Base-by-base conservation (phyloP, 1,140 invertebrate species). In the Ceratina calcarata region DNA sequence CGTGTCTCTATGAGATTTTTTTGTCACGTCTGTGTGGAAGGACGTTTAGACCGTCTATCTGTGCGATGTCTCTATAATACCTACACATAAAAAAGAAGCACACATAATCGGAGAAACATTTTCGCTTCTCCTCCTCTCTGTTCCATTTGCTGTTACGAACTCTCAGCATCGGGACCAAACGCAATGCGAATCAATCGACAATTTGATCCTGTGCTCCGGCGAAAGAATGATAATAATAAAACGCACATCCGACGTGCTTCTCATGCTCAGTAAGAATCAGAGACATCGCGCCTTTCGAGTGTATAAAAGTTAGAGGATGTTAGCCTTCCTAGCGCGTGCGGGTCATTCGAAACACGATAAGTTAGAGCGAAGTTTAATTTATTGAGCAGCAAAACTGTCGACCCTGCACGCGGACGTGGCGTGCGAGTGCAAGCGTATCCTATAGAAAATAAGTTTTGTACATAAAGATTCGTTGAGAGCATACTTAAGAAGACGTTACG, bases 1-100 rank as follows among this genome's bases (percentile, higher is more conserved):
- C 92, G 89, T 92, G 88, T 92, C 87, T 91, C 84, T 92, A 89
- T 90, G 91, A 92, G 88, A 91, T 91, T 91, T 91, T 91, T 87
- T 80, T 87, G 89, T 89, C 87, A 84, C 81, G 84, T 84, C 68
- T 51, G 58, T n/a, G 51, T 76, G 71, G 24, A 62, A 68, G 67
- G 83, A 81, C 53, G 66, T 78, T 69, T 75, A 74, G 79, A 82
- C 78, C 78, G 80, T 83, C 82, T 87, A 49, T 81, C 22, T 76
- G 78, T 77, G 82, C 84, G 86, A 88, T 82, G 84, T 88, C 83
- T 86, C 78, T 64, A 61, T 66, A 45, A 20, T 68, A 22, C 49
- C 4, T 61, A 16, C 37, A 3, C 16, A 0, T 12, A n/a, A 2
- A 45, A 60, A 24, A 24, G 10, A 76, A 84, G 67, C 8, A 37